Percentiles rank a stretch among this genome's conserved stretches.
These are phyloP conservation scores for Sphaeramia orbicularis DNA, from an alignment of 2,797 vertebrate species.

Conservation along the genomic window DNA sequence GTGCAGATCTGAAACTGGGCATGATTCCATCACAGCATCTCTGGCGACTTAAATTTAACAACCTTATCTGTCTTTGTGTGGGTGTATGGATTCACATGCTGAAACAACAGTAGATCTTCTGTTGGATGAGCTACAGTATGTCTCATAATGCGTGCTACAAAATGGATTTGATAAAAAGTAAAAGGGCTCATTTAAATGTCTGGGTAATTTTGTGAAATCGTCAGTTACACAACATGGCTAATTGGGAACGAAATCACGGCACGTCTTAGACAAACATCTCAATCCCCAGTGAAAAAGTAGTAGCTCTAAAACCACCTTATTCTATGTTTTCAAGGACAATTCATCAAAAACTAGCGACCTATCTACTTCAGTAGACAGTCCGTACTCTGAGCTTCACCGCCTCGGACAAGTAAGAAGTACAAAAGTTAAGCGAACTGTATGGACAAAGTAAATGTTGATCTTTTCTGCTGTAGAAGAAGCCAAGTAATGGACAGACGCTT, in stretches of 20 bases:
- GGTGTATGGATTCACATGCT: neutral
- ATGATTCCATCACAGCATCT: slow-evolving; percentile 22
- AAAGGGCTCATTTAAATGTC: slow-evolving; percentile 33
- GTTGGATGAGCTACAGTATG: slow-evolving; percentile 30
- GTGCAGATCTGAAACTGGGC: slow-evolving; percentile 24
- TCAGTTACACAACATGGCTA: slow-evolving; percentile 25
- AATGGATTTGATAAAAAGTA: slow-evolving; percentile 42
- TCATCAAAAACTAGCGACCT: slow-evolving; percentile 18
- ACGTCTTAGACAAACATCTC: neutral
- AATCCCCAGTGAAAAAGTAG: too few species aligned
- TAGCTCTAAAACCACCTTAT: too few species aligned
- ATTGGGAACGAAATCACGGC: slow-evolving; percentile 30
- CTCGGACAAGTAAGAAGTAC: neutral
- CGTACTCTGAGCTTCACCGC: neutral
- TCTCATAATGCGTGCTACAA: slow-evolving; percentile 27
- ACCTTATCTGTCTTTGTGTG: slow-evolving; percentile 12
- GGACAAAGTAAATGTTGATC: slow-evolving; percentile 10
- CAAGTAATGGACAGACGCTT: slow-evolving; percentile 6
- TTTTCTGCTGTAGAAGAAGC: neutral
- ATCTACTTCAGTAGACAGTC: slow-evolving; percentile 7
- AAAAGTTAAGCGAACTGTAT: neutral
- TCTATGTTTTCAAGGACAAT: neutral
- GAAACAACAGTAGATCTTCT: neutral
- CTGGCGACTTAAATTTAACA: slow-evolving; percentile 16
- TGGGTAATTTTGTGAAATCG: slow-evolving; percentile 43